These are phyloP conservation scores for Falco biarmicus DNA, from an alignment of 2,797 vertebrate species.

Conservation along the genomic window DNA sequence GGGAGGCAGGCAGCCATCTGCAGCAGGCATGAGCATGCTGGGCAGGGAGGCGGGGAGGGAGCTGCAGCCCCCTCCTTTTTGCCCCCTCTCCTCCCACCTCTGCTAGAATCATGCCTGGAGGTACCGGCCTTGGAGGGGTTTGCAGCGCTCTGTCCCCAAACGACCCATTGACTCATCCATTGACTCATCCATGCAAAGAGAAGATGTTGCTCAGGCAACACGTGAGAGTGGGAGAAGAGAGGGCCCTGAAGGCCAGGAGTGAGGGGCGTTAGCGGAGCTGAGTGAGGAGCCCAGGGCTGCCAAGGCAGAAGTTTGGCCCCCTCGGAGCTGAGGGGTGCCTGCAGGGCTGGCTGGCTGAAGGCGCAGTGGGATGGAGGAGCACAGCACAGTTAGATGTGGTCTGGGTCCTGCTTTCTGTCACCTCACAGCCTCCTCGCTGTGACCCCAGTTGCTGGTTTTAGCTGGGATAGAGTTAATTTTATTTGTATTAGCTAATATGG, in stretches of 20 bases:
- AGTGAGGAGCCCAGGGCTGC: neutral
- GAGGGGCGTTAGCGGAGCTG: neutral
- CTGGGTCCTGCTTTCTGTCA: neutral
- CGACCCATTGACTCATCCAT: rapidly evolving
- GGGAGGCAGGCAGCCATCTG: slow-evolving; percentile 38
- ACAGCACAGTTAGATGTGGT: neutral
- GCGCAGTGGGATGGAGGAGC: rapidly evolving
- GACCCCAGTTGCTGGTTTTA: neutral
- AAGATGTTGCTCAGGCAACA: neutral
- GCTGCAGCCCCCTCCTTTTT: neutral
- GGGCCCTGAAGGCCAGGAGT: neutral
- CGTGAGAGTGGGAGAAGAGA: neutral
- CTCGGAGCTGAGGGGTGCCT: neutral
- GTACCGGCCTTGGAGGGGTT: neutral
- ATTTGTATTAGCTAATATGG: too few relatives aligned
- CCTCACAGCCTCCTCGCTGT: neutral
- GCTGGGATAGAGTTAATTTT: too few relatives aligned
- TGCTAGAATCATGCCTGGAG: neutral
- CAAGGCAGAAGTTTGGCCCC: neutral
- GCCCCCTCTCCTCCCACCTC: neutral
- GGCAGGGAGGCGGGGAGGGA: neutral
- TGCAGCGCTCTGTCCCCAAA: neutral
- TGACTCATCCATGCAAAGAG: neutral
- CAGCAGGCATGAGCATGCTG: neutral
- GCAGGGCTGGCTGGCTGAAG: neutral